Conservation (phyloP, 2,888 invertebrate species). For the Brachypalpus laphriformis region DNA sequence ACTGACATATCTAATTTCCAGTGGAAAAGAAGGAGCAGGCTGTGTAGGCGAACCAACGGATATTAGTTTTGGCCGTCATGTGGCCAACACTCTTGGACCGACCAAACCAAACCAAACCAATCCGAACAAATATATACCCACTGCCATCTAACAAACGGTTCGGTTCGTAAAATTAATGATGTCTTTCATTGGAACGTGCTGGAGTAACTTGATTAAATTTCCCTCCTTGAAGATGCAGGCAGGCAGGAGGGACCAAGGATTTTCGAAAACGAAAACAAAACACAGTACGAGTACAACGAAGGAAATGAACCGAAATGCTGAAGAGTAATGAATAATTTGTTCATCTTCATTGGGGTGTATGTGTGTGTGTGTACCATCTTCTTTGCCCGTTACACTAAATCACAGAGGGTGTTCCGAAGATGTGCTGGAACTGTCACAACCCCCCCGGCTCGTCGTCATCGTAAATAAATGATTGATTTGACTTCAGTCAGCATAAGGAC, state of each 20-base stretch:
- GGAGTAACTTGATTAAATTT: constrained; percentile 74
- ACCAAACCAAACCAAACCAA: constrained; percentile 28
- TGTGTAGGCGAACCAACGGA: constrained; percentile 57
- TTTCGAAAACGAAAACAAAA: constrained; percentile 40
- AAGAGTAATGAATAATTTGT: constrained; percentile 74
- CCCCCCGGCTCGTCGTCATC: constrained; percentile 23
- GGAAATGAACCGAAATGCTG: constrained; percentile 72
- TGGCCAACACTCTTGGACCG: constrained; percentile 68
- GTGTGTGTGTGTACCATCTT: not conserved
- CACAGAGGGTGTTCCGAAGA: constrained; percentile 27
- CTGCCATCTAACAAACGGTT: constrained; percentile 7
- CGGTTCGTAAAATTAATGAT: constrained; percentile 70
- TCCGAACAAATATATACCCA: constrained; percentile 21
- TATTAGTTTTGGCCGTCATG: constrained; percentile 74
- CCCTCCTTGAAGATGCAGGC: constrained; percentile 42
- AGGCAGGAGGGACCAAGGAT: constrained; percentile 39
- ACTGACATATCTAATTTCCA: constrained; percentile 55
- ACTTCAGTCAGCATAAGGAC: constrained; percentile 36
- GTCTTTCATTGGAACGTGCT: constrained; percentile 72
- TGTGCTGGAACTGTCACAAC: constrained; percentile 36
- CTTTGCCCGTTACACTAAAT: constrained; percentile 25
- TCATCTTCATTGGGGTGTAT: constrained; percentile 37
- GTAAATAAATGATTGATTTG: constrained; percentile 70
- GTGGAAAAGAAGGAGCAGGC: not conserved
- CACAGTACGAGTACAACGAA: constrained; percentile 30